phyloP scores from a whole-genome alignment of 2,113 vertebrate species.

The Colinus virginianus region DNA sequence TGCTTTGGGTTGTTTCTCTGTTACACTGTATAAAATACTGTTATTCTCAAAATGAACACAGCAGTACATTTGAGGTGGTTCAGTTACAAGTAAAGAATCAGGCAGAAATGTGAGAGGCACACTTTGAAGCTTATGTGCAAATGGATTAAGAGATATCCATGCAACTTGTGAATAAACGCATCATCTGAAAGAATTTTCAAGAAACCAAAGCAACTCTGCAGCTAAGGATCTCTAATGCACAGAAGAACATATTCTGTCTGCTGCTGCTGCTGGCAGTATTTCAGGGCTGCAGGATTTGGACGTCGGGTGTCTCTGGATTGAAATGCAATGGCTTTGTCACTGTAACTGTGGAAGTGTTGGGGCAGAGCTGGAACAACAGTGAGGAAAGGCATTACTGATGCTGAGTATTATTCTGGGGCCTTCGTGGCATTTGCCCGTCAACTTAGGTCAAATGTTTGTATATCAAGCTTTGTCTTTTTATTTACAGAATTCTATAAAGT shows the following conservation, averaged over 20 bases:
- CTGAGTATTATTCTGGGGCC: not conserved
- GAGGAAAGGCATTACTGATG: not conserved
- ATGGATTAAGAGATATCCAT: not conserved
- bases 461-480: not conserved
- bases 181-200: not conserved
- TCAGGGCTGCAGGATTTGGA: not conserved
- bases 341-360: not conserved
- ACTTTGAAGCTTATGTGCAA: not conserved
- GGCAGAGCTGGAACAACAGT: not conserved
- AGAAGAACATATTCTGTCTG: not conserved
- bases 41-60: not conserved
- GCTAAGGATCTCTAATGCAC: not conserved
- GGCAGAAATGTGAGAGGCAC: not conserved
- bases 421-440: not conserved
- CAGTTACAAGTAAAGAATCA: not conserved
- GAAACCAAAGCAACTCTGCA: not conserved
- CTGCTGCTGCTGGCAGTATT: not conserved
- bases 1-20: not conserved
- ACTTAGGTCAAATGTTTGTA: not conserved
- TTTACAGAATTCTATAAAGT: not conserved
- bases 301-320: not conserved
- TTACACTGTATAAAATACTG: not conserved
- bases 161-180: not conserved
- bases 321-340: not conserved
- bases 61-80: not conserved